Conservation (phyloP, 2,888 invertebrate species). For the Acrobasis consociella region DNA sequence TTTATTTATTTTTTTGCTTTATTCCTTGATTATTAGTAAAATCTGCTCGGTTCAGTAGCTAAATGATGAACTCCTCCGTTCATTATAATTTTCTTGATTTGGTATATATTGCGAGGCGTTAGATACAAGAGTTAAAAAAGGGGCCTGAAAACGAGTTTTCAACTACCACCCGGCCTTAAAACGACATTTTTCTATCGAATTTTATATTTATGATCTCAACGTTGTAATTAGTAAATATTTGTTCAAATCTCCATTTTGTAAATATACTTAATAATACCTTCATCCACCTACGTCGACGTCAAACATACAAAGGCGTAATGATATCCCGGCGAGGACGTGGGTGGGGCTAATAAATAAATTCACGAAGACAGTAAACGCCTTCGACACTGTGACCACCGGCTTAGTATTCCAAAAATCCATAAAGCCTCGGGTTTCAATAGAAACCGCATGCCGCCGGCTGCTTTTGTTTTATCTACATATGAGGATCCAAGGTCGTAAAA, state of each 20-base stretch:
- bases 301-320: conserved; percentile 16
- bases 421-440: conserved; percentile 56
- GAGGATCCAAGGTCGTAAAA: conserved; percentile 44
- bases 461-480: conserved; percentile 47
- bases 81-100: no score
- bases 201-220: conserved; percentile 20
- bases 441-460: conserved; percentile 48
- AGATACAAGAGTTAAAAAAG: no score
- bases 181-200: conserved; percentile 16
- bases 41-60: no score
- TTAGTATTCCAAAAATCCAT: conserved; percentile 46
- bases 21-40: no score
- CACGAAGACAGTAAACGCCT: conserved; percentile 28
- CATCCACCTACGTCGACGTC: conserved; percentile 14
- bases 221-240: conserved; percentile 6
- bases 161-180: no score
- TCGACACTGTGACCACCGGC: conserved; percentile 52
- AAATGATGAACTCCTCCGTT: no score
- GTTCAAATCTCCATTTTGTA: conserved; percentile 1
- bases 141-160: no score
- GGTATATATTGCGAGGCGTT: no score
- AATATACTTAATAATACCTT: neutral
- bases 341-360: conserved; percentile 39
- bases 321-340: conserved; percentile 28
- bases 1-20: no score